phyloP scores from a whole-genome alignment of 2,797 vertebrate genomes.

The Monodelphis domestica region DNA sequence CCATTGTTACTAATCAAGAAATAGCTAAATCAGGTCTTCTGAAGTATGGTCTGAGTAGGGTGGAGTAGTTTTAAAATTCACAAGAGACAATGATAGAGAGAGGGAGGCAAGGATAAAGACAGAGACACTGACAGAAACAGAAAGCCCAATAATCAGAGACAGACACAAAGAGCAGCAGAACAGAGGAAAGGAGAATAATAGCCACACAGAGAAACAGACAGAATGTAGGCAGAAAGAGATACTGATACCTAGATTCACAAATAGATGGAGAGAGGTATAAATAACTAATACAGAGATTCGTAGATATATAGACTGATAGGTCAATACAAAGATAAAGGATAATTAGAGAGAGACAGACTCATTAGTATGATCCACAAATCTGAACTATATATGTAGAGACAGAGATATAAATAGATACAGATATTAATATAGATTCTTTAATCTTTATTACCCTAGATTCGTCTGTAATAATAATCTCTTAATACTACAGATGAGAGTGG shows the following conservation, averaged over 20 bases:
- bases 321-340: neutral
- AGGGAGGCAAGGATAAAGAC: neutral
- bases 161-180: neutral
- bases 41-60: too few species aligned
- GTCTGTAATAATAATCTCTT: conserved; percentile 1
- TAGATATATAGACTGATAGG: neutral
- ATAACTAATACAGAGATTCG: neutral
- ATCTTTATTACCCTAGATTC: conserved; percentile 7
- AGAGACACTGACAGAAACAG: neutral
- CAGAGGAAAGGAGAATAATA: too few species aligned
- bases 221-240: neutral
- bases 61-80: too few species aligned
- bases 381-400: neutral
- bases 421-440: neutral
- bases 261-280: neutral
- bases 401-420: neutral
- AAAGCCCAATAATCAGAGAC: too few species aligned
- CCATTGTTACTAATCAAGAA: too few species aligned
- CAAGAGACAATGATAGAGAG: too few species aligned
- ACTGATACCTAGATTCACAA: neutral
- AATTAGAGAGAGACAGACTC: neutral
- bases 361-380: neutral
- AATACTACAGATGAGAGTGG: neutral
- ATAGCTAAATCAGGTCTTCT: too few species aligned
- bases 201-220: neutral